Base-by-base conservation (phyloP, 1,140 invertebrate genomes). In the Microplitis mediator region DNA sequence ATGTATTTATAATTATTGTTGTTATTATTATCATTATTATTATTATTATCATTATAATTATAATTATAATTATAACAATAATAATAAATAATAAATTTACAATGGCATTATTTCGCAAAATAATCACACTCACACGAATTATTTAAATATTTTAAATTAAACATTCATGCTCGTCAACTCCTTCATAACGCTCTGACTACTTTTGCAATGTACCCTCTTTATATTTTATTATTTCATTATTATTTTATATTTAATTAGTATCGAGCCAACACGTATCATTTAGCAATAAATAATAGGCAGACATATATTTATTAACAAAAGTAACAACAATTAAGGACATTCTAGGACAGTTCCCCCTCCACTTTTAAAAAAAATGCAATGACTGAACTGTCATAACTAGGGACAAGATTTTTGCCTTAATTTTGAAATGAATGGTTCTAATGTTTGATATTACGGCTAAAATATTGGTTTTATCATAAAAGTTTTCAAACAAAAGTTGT, bases 141-240 rank as follows among this genome's bases (percentile, higher is more conserved):
- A 58, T 31, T 23, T 8, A 58, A 32, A 52, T 35, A 52, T 36
- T 11, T 51, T 4, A 65, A 16, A 45, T 52, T 1, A 23, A 23
- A 23, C 60, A 56, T 65, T 75, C 75, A 61, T 73, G 62, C 74
- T 75, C 72, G 79, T 84, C 79, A 82, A 83, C 72, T 71, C 52
- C 74, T 36, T 64, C 34, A 23, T 23, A 23, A 73, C 77, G 52
- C 73, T 82, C 75, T 84, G 81, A 61, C 82, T 85, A 85, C 82
- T 85, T 85, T 85, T 85, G 84, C 84, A 83, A 84, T 85, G 82
- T 84, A 85, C 39, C 8, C 39, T 45, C 39, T 45, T 45, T 45
- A 45, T 45, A 8, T 45, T 45, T 45, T 9, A 5, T 39, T 39
- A 39, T 39, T 39, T 39, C 8, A n/a, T n/a, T 23, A 2, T 39